Base-by-base conservation (phyloP, 2,888 invertebrate genomes). In the Cephus rjabovi region DNA sequence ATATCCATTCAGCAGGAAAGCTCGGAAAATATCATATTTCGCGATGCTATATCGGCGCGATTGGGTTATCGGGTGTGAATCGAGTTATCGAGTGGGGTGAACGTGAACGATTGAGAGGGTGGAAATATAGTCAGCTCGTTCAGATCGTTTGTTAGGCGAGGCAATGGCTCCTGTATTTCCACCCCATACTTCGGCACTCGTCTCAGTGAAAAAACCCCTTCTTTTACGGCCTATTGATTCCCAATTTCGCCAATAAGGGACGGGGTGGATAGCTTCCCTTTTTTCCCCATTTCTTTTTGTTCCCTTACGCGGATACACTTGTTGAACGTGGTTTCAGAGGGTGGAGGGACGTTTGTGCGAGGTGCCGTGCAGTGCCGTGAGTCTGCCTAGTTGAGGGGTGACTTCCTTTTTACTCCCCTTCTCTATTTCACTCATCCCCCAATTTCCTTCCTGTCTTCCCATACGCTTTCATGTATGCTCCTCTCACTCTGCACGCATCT, bases 221-320 rank as follows among this genome's bases (percentile, higher is more conserved):
- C 83, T 83, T 87, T 88, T 87, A 88, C 87, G 87, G 87, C 85
- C 90, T 90, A 90, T 90, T 90, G 90, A 90, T 90, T 90, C 88
- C 89, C 89, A 90, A 91, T 91, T 91, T 89, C 88, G 83, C 86
- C 88, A 87, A 90, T 90, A 90, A 89, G 88, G 87, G 87, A 82
- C 82, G 83, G 85, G 84, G 85, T 83, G 83, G 84, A 83, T 82
- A 85, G 83, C 69, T 83, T 74, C 37, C 77, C 78, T 78, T 80
- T 80, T 74, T 74, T 77, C 75, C 75, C 75, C 76, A 33, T 80
- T 11, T 76, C 79, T 82, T 78, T 78, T 74, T 79, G 79, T 87
- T 86, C 87, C 88, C 89, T 86, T 84, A 87, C 83, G 88, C 87
- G 87, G 86, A 89, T 90, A 90, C 91, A 91, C 91, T 91, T 91